Conservation (phyloP, 2,113 vertebrate genomes). For the Aptenodytes patagonicus region DNA sequence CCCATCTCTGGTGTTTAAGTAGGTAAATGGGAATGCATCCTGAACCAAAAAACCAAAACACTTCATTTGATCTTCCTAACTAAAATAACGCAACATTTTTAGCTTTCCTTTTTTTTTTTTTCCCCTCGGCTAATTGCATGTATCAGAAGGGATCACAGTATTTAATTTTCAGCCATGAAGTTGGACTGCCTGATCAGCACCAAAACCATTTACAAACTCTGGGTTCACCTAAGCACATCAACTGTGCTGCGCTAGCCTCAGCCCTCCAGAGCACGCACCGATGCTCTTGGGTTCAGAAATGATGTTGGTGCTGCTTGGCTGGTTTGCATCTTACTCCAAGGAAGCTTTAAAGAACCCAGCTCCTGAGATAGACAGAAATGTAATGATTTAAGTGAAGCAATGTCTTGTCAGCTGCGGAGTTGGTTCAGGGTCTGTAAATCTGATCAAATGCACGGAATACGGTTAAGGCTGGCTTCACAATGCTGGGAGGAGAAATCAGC, state of each 20-base stretch:
- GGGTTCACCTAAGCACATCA: not conserved
- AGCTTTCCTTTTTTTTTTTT: not conserved
- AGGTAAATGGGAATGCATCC: not conserved
- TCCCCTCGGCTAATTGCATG: not conserved
- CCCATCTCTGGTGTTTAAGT: not conserved
- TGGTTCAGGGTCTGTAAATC: constrained; percentile 4
- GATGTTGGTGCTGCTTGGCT: constrained; percentile 29
- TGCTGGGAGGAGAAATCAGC: constrained; percentile 50
- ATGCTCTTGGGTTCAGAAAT: constrained; percentile 3
- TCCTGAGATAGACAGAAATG: constrained; percentile 12
- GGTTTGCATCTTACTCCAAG: constrained; percentile 1
- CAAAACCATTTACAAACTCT: not conserved
- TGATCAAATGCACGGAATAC: not conserved
- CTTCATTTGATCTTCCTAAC: not conserved
- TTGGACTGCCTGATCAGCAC: not conserved
- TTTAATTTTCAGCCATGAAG: not conserved
- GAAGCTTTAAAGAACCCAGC: not conserved
- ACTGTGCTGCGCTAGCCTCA: not conserved
- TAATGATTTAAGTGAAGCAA: not conserved
- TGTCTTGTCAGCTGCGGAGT: not conserved
- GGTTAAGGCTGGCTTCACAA: constrained; percentile 43
- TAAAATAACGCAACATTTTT: not conserved
- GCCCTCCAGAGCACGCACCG: not conserved
- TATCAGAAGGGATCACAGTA: not conserved
- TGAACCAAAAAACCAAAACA: not conserved